phyloP scores from a whole-genome alignment of 2,797 vertebrate genomes.

The Hydrocynus forskahlii region DNA sequence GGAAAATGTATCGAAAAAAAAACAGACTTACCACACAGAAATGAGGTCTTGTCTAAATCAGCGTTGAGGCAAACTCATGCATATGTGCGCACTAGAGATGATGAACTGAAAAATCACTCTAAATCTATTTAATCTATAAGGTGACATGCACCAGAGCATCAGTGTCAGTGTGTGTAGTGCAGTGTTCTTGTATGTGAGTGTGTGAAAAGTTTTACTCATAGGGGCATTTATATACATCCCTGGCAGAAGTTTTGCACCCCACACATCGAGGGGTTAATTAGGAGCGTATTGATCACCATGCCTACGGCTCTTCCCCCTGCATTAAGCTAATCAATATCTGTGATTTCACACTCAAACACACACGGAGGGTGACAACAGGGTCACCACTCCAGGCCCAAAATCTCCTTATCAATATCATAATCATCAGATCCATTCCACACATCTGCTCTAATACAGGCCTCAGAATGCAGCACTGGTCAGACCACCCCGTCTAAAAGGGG shows the following conservation, averaged over 20 bases:
- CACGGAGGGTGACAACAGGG: constrained; percentile 28
- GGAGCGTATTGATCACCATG: constrained; percentile 76
- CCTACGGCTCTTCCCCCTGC: constrained; percentile 78
- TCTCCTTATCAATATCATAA: constrained; percentile 31
- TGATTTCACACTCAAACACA: constrained; percentile 68
- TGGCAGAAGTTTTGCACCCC: constrained; percentile 59
- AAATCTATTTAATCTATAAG: neutral
- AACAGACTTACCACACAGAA: constrained; percentile 28
- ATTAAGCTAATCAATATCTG: constrained; percentile 81
- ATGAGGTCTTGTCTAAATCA: constrained; percentile 6
- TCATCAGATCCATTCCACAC: constrained; percentile 26
- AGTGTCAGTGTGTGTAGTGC: constrained; percentile 10
- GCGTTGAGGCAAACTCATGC: neutral
- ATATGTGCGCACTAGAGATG: neutral
- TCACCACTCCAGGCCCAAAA: constrained; percentile 21
- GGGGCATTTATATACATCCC: constrained; percentile 74
- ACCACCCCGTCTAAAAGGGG: neutral
- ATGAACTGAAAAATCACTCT: neutral
- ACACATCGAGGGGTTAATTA: constrained; percentile 72
- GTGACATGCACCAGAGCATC: neutral
- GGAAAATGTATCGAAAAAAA: neutral
- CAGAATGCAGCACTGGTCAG: neutral
- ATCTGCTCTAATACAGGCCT: constrained; percentile 26
- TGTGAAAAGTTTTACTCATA: constrained; percentile 59
- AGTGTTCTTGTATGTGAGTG: constrained; percentile 37